A percentile compares a stretch with the other conserved stretches of the same genome.
These are phyloP conservation scores for Tenodera sinensis DNA, from an alignment of 2,888 invertebrate genomes.

Conservation along the genomic window DNA sequence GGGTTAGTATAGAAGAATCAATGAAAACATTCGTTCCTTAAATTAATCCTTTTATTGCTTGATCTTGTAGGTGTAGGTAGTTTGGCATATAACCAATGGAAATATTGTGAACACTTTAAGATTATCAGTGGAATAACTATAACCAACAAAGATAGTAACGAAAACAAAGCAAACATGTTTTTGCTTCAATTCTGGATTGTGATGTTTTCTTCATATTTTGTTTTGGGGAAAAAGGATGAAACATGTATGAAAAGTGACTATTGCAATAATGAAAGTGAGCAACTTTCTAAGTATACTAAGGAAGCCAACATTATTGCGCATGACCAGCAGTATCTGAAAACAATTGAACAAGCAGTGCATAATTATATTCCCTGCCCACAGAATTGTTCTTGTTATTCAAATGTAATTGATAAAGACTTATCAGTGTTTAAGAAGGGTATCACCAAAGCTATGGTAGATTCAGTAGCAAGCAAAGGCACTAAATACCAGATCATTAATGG, in stretches of 20 bases:
- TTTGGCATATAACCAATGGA: not conserved
- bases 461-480: conserved; percentile 54
- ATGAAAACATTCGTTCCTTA: not conserved
- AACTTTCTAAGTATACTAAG: not conserved
- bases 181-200: not conserved
- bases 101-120: not conserved
- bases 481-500: conserved; percentile 81
- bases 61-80: not conserved
- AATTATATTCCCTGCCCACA: conserved; percentile 20
- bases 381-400: conserved; percentile 62
- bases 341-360: conserved; percentile 22
- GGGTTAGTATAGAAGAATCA: not conserved
- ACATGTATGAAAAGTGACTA: not conserved
- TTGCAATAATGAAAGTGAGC: not conserved
- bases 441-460: conserved; percentile 58
- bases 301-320: not conserved
- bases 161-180: not conserved
- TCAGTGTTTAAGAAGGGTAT: conserved; percentile 68
- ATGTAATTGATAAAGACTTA: conserved; percentile 67
- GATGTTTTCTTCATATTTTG: not conserved
- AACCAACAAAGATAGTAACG: no score
- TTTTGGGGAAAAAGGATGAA: not conserved
- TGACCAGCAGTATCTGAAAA: not conserved
- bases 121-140: no score
- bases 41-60: not conserved